A percentile compares a stretch with the other conserved stretches of the same genome.
These are phyloP conservation scores for Eubucco bourcierii DNA, from an alignment of 2,113 vertebrate genomes.

Conservation along the genomic window DNA sequence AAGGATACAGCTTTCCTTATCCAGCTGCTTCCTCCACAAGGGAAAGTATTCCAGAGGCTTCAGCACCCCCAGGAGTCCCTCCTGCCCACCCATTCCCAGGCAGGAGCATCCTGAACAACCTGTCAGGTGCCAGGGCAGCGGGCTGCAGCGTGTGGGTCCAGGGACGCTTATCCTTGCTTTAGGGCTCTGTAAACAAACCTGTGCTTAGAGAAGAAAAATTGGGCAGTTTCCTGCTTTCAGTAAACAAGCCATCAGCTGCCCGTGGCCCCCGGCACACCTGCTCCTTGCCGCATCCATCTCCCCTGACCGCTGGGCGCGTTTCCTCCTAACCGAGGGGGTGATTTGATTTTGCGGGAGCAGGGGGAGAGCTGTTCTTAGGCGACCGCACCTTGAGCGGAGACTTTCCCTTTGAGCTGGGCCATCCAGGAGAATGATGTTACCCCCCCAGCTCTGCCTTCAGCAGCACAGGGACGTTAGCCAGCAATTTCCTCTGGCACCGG, in stretches of 20 bases:
- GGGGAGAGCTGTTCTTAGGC: background rate
- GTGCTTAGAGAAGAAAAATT: background rate
- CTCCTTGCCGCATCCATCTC: background rate
- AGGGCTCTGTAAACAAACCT: background rate
- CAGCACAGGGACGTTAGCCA: background rate
- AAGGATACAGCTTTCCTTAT: background rate
- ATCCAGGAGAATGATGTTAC: background rate
- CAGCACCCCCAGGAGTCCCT: background rate
- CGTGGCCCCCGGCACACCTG: fast-evolving
- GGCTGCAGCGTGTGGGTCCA: background rate
- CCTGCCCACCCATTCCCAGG: background rate
- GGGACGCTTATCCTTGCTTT: background rate
- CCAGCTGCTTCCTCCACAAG: background rate
- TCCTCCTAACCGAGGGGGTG: background rate
- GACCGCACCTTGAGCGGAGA: background rate
- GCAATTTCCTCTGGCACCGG: background rate
- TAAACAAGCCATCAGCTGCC: background rate
- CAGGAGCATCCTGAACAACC: fast-evolving
- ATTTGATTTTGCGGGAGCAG: background rate
- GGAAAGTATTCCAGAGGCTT: background rate
- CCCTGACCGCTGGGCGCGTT: background rate
- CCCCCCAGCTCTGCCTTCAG: background rate
- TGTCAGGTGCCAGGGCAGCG: background rate
- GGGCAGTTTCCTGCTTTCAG: background rate
- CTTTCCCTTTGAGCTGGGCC: background rate